These are phyloP conservation scores for Gasteruption jaculator DNA, from an alignment of 2,888 invertebrate species.

Conservation along the genomic window DNA sequence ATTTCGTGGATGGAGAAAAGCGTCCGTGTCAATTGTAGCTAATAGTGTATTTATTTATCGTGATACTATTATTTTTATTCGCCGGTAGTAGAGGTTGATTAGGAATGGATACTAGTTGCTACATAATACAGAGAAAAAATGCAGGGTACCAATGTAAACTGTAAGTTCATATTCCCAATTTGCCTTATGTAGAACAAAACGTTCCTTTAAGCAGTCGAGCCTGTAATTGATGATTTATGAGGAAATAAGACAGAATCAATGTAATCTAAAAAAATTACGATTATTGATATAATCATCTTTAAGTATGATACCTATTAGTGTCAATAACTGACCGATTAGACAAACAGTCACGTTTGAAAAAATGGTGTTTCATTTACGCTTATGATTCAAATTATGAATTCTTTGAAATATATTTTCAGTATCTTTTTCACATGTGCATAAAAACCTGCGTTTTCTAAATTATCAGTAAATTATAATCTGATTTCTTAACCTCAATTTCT, in stretches of 20 bases:
- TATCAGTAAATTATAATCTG: background rate
- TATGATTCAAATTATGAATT: background rate
- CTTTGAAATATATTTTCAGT: background rate
- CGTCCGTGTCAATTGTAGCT: conserved; percentile 19
- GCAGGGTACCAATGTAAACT: conserved; percentile 34
- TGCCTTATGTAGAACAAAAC: conserved; percentile 7
- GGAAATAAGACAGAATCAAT: too few species aligned
- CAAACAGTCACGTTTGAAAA: too few species aligned
- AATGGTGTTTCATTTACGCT: background rate
- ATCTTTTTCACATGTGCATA: conserved; percentile 1
- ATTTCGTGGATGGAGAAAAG: conserved; percentile 2
- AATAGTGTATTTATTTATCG: conserved; percentile 2
- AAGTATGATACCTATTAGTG: too few species aligned
- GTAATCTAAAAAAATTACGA: too few species aligned
- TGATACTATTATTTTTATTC: conserved; percentile 1
- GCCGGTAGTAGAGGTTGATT: conserved; percentile 23
- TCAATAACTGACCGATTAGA: too few species aligned
- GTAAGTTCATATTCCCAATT: conserved; percentile 30
- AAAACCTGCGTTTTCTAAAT: background rate
- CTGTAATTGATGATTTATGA: too few species aligned
- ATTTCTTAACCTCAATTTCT: background rate
- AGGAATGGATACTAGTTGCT: conserved; percentile 42
- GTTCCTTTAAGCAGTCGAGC: too few species aligned
- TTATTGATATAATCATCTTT: too few species aligned
- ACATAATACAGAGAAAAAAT: conserved; percentile 30